Base-by-base conservation (phyloP, 2,888 invertebrate genomes). In the Spodoptera picta region DNA sequence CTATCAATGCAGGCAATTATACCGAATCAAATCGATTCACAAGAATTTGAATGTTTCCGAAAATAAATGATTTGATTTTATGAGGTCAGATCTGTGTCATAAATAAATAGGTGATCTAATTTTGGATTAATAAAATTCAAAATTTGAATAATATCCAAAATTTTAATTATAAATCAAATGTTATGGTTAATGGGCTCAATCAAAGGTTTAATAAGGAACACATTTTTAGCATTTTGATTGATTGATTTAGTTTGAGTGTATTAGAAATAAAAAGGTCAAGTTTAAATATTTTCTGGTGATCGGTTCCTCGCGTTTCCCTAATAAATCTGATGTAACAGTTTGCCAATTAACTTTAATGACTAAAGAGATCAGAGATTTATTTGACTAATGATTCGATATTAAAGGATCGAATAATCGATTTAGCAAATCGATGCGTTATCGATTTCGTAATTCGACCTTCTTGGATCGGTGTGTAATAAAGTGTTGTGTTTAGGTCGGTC, bases 371-470 rank as follows among this genome's bases (percentile, higher is more conserved):
- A 10, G 42, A 42, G 9, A 48, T 66, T 60, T 9, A 60, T 65
- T 55, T 44, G 44, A 56, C 49, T 45, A 45, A 50, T 36, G 24
- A 27, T 54, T 45, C 24, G 23, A 53, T 46, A 58, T n/a, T 10
- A 6, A 23, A 10, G 24, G 41, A 41, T 46, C 19, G 53, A 52
- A 60, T 42, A 67, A 67, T 67, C 47, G 23, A 53, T 66, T 53
- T 47, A 7, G 41, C n/a, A 72, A 58, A 42, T 0, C 19, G 64
- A 58, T 58, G 61, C 31, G 56, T 47, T 66, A 52, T 49, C 27
- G 31, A 55, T 72, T 66, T 54, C 50, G 14, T 7, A 62, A 67
- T 51, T 11, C 19, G 47, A 27, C 67, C 69, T 67, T 72, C 41
- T 62, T 4, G 14, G 44, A n/a, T n/a, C n/a, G n/a, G 14, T 45